Percentiles rank a stretch among this genome's conserved stretches.
Evolutionary conservation across 1,140 invertebrate genomes (phyloP).

Genomic region (Lepidurus packardi): DNA sequence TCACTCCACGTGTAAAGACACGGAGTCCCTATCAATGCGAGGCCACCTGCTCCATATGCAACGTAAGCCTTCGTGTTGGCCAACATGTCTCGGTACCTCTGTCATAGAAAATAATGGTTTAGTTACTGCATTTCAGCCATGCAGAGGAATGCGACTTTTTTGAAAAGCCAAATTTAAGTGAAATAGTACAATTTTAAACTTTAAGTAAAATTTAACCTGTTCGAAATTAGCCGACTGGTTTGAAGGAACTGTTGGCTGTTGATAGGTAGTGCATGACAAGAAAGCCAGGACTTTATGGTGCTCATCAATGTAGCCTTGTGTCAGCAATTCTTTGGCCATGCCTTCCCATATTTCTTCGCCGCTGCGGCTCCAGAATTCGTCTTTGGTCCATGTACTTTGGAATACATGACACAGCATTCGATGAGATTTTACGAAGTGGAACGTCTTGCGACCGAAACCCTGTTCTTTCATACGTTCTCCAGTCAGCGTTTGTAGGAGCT

Average conservation of each 20-base stretch:
- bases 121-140: too few relatives aligned
- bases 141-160: neutral
- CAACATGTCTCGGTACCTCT: conserved; percentile 62
- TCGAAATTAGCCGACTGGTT: conserved; percentile 40
- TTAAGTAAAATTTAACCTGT: conserved; percentile 41
- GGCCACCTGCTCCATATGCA: conserved; percentile 79
- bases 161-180: neutral
- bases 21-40: conserved; percentile 83
- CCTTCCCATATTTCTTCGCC: conserved; percentile 77
- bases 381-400: conserved; percentile 61
- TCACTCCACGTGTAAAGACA: conserved; percentile 87
- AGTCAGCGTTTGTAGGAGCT: conserved; percentile 76
- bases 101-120: neutral
- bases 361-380: conserved; percentile 63
- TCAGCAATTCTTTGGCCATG: conserved; percentile 70
- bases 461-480: conserved; percentile 81
- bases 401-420: conserved; percentile 55
- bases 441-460: conserved; percentile 71
- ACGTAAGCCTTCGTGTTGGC: conserved; percentile 72
- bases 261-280: conserved; percentile 76
- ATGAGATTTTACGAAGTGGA: conserved; percentile 56
- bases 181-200: neutral
- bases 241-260: conserved; percentile 49
- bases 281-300: conserved; percentile 81
- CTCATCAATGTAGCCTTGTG: conserved; percentile 55